Evolutionary conservation across 2,797 vertebrate genomes (phyloP), one percentile per base, ranked within the genome.

Genomic region (Muscicapa striata): DNA sequence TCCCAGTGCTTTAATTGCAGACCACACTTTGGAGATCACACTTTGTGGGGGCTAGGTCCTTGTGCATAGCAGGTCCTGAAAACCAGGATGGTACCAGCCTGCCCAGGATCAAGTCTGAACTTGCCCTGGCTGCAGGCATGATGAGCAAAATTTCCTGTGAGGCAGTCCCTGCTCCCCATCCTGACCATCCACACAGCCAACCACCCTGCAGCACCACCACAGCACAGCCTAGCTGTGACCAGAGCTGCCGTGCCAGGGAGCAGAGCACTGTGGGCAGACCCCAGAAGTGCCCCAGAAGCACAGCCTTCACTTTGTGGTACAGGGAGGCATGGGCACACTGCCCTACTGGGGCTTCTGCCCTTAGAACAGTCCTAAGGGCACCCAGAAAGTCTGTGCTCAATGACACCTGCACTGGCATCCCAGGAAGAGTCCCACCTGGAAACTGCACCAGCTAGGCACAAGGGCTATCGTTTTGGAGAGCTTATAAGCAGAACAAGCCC

Each of bases 291-390:
- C 15, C 14, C 29, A 49, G 32, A 9, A 51, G 22, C 48, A 69
- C 11, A 52, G 40, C 24, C n/a, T 38, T 43, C 54, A 51, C 34
- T 52, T 7, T 0, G 0, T 6, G 20, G 30, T 5, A 30, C 2
- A 15, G 34, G 10, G 11, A 46, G 17, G n/a, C 54, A 64, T 1
- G 13, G 10, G 9, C n/a, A 52, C 19, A 10, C 4, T 5, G 34
- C 20, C 45, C 48, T 30, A 8, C 29, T n/a, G 32, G 48, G 22
- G 26, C 12, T 24, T 13, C 3, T 1, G 61, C 43, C 45, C 49
- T 41, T 83, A 10, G 59, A 67, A 41, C 9, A 55, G 30, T 21
- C 46, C 24, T 5, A 20, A 82, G 54, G 21, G 19, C 17, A 70
- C 11, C 1, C 48, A 80, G 18, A n/a, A 52, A 49, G 34, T 15